Evolutionary conservation across 2,888 invertebrate genomes (phyloP), one percentile per base, ranked within the genome.

Genomic region (Drosophila robusta): DNA sequence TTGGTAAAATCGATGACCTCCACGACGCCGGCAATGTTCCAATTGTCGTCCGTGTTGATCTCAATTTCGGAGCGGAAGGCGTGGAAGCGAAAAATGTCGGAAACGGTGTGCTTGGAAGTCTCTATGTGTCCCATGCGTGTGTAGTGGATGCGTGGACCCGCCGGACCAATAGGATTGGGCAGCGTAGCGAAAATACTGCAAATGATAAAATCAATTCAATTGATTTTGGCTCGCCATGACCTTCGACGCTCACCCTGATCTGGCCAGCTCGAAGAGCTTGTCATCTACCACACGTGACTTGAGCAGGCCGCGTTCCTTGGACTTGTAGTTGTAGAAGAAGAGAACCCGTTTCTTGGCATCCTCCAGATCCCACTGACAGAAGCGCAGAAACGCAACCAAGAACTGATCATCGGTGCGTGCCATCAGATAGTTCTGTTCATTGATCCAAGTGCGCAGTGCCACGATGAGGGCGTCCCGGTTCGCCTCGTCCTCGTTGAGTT

Each of bases 1-100:
- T 90, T 91, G 5, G 90, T 89, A 16, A 95, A 91, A 89, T 95
- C 95, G 12, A 94, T 91, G 41, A 95, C 90, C 29, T 93, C 93
- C 38, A 94, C 65, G n/a, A 91, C 93, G 51, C 94, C 94, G 68
- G 93, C 89, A 14, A 94, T 92, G 49, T 93, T 92, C 75, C 93
- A 93, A 81, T 94, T 93, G 82, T 95, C 95, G 81, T 95, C 95
- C 24, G 83, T 85, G 55, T 90, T 90, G 26, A 83, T 75, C 74
- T 90, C 90, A 14, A 90, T 89, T 72, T 91, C 90, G 26, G 88
- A 70, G 44, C 90, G 90, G 70, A 90, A 83, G 52, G 83, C 78
- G 57, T 91, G 90, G 62, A 83, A 90, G 60, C 90, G 89, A 75
- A 90, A 90, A 38, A 90, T 84, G 45, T 90, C 90, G 38, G 83